Evolutionary conservation across 2,888 invertebrate species (phyloP), one percentile per base, ranked within the genome.

Genomic region (Volucella bombylans): DNA sequence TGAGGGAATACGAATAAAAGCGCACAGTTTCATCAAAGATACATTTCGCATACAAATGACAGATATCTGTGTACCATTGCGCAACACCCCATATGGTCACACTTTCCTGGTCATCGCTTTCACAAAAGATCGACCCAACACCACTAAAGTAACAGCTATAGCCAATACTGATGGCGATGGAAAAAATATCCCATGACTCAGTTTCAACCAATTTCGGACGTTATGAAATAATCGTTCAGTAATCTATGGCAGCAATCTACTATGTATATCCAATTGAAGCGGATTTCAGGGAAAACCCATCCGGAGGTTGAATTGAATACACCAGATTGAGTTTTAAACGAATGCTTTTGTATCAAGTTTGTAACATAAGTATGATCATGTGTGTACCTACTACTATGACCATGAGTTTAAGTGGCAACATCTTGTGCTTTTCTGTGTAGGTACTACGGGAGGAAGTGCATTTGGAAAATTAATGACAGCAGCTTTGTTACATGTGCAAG

Each of bases 41-140:
- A 73, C 47, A 31, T 54, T 79, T 64, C 57, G 82, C 82, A 82
- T 82, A 65, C 72, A 65, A 79, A 82, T 79, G 43, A 38, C 47
- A 23, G 23, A 50, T 15, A 18, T 11, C 6, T 31, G 31, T 31
- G 14, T 49, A 18, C 18, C 68, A 68, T 82, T 82, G 64, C 79
- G 79, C 78, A 82, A 82, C 43, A 23, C 68, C 68, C 38, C 82
- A 64, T 73, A 82, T 74, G 79, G 73, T 59, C 68, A 71, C 45
- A 64, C 41, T 45, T 55, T 43, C 49, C 10, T 74, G 67, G 55
- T 72, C 71, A 72, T 23, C 79, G 82, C 82, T 82, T 82, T 82
- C 82, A 82, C 73, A 73, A 69, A 54, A 31, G 31, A 31, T 31
- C 6, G 6, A 6, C 31, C 31, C 31, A 31, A 31, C 23, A 23